Conservation (phyloP, 1,140 invertebrate species). For the Drosophila orena region DNA sequence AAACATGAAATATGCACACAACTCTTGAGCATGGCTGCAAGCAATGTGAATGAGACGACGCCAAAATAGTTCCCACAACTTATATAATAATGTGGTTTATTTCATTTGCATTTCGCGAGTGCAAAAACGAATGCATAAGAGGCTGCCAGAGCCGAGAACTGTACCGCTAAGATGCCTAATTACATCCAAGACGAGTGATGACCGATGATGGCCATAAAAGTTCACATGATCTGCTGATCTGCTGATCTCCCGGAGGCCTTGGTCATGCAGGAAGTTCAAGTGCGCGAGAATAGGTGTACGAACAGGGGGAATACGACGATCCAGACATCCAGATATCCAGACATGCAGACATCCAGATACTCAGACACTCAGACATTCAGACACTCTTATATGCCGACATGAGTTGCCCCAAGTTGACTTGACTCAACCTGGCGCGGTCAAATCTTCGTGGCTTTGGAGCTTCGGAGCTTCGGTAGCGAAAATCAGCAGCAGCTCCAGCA, state of each 20-base stretch:
- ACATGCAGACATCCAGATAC: conserved; percentile 10
- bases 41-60: background rate
- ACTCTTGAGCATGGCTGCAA: too few species aligned
- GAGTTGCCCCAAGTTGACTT: conserved; percentile 1
- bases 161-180: conserved; percentile 77
- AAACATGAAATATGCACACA: background rate
- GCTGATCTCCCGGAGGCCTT: conserved; percentile 20
- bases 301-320: too few species aligned
- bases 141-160: conserved; percentile 29
- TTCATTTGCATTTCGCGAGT: background rate
- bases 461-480: conserved; percentile 16
- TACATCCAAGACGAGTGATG: conserved; percentile 62
- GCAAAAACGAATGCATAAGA: conserved; percentile 6
- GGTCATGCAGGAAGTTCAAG: conserved; percentile 81
- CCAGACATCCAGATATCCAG: background rate
- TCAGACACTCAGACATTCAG: conserved; percentile 8
- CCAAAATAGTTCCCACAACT: background rate
- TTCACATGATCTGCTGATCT: conserved; percentile 48
- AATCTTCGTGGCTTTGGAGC: conserved; percentile 14
- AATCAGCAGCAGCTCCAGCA: conserved; percentile 18
- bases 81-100: conserved; percentile 6
- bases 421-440: conserved; percentile 26
- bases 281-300: conserved; percentile 31
- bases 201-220: conserved; percentile 63
- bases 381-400: conserved; percentile 12